These are phyloP conservation scores for Taphrorychus bicolor DNA, from an alignment of 2,888 invertebrate species.

Conservation along the genomic window DNA sequence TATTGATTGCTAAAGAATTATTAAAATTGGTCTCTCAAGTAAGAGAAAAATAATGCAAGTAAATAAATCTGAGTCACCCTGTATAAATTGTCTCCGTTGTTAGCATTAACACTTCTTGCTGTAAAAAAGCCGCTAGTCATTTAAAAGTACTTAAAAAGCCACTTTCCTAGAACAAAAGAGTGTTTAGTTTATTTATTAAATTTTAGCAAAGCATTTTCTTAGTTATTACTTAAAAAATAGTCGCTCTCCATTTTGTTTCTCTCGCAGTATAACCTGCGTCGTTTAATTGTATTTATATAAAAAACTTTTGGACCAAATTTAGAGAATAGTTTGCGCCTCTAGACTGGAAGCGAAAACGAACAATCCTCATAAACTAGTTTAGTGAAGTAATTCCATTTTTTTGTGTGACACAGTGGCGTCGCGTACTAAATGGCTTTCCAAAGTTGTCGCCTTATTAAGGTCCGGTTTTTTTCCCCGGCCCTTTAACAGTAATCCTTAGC, in stretches of 20 bases:
- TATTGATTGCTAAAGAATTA: too few relatives aligned
- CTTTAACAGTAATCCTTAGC: background rate
- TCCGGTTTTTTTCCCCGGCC: constrained; percentile 35
- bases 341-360: constrained; percentile 3
- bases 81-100: too few relatives aligned
- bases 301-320: constrained; percentile 43
- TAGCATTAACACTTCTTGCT: too few relatives aligned
- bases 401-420: background rate
- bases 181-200: background rate
- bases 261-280: background rate
- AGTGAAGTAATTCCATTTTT: background rate
- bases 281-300: background rate
- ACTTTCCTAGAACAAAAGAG: background rate
- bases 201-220: background rate
- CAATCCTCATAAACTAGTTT: constrained; percentile 15
- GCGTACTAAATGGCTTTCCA: constrained; percentile 35
- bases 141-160: constrained; percentile 17
- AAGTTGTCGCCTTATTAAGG: constrained; percentile 34
- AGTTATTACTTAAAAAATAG: background rate
- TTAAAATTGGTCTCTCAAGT: too few relatives aligned
- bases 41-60: too few relatives aligned
- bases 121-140: constrained; percentile 12
- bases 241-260: background rate
- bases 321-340: constrained; percentile 9
- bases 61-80: background rate